Evolutionary conservation across 1,140 invertebrate genomes (phyloP).

Genomic region (Maniola jurtina): DNA sequence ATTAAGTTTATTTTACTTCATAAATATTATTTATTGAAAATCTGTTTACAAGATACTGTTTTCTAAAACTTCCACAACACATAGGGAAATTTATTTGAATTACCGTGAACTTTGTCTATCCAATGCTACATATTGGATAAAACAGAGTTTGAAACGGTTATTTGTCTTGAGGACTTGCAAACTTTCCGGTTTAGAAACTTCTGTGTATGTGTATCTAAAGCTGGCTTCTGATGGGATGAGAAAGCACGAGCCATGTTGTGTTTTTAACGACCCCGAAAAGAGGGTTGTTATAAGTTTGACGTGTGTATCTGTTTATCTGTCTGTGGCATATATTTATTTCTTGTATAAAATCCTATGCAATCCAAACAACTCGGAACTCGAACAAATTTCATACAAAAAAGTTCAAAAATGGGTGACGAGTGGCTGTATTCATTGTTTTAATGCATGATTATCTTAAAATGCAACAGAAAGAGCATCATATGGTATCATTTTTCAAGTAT

Average conservation of each 20-base stretch:
- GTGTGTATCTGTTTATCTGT: no score
- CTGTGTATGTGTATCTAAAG: slow-evolving; percentile 6
- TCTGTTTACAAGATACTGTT: neutral
- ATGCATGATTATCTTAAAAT: no score
- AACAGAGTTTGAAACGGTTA: slow-evolving; percentile 16
- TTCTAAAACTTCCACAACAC: neutral
- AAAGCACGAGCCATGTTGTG: neutral
- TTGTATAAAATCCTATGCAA: no score
- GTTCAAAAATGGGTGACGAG: no score
- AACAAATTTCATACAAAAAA: no score
- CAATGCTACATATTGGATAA: slow-evolving; percentile 10
- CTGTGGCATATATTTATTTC: no score
- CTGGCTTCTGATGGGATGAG: neutral
- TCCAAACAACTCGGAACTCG: no score
- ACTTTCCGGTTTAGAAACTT: slow-evolving; percentile 18
- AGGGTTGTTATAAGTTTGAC: no score
- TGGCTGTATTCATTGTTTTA: no score
- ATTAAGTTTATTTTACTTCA: neutral
- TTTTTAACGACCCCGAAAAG: no score
- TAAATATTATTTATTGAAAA: neutral
- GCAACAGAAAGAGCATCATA: no score
- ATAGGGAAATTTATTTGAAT: slow-evolving; percentile 3
- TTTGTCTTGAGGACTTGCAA: slow-evolving; percentile 16
- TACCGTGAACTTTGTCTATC: slow-evolving; percentile 4
- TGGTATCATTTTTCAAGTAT: no score